Conservation (phyloP, 2,113 vertebrate genomes). For the Pimephales promelas region DNA sequence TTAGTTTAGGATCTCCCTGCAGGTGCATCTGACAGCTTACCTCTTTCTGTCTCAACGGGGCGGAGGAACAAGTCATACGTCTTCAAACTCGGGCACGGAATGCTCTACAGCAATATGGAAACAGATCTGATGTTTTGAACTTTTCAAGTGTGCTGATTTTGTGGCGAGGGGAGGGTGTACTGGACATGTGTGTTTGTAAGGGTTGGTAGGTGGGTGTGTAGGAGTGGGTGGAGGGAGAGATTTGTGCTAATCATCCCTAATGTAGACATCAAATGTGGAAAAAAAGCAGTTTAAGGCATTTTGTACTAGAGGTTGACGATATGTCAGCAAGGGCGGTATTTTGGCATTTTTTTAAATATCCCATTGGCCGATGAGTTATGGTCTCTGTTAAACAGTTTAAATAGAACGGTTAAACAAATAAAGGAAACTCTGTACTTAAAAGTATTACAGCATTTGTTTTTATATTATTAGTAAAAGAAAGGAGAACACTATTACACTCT, state of each 20-base stretch:
- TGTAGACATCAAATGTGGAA: conserved; percentile 51
- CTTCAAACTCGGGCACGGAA: conserved; percentile 2
- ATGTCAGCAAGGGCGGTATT: too few relatives aligned
- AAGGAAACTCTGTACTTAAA: too few relatives aligned
- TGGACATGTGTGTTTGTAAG: conserved; percentile 48
- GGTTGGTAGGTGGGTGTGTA: conserved; percentile 44
- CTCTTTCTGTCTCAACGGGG: conserved; percentile 26
- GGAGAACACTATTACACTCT: too few relatives aligned
- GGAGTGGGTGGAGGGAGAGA: conserved; percentile 52
- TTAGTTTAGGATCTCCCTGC: not conserved
- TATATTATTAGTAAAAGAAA: too few relatives aligned
- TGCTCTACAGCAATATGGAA: conserved; percentile 41
- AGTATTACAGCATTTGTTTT: too few relatives aligned
- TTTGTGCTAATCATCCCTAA: conserved; percentile 60
- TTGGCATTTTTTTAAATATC: too few relatives aligned
- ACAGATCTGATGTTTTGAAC: conserved; percentile 58
- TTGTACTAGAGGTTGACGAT: too few relatives aligned
- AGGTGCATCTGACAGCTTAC: conserved; percentile 39
- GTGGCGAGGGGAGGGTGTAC: conserved; percentile 49
- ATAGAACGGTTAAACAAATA: too few relatives aligned
- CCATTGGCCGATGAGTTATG: too few relatives aligned
- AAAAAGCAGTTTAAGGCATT: not conserved
- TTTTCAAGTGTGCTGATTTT: conserved; percentile 60
- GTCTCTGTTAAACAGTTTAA: too few relatives aligned
- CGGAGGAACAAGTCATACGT: not conserved